Evolutionary conservation across 2,113 vertebrate genomes (phyloP), one percentile per base, ranked within the genome.

Genomic region (Nicator chloris): DNA sequence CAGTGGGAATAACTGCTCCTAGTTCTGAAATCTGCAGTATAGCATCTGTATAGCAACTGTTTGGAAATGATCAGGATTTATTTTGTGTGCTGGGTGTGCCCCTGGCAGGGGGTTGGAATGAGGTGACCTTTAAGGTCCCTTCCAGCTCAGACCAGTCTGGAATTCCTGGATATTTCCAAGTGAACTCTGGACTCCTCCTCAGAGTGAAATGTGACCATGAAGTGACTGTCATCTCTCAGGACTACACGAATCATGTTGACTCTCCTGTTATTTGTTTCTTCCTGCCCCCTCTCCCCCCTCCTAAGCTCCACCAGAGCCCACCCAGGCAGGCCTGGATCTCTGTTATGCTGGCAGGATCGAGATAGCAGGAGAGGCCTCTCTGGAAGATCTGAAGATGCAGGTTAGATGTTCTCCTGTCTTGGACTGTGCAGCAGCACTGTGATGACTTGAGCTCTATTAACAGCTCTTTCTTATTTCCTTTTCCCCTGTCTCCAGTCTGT

Each of bases 371-470:
- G 99, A 99, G 22, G 98, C 98, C 70, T 97, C 97, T 5, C 78
- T 99, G 95, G 97, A 97, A 22, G 99, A 99, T 37, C 97, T 99
- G 53, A 99, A 99, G 96, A 97, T 97, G 93, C 99, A 99, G 99
- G 99, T 99, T 96, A 92, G 97, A 65, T 92, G 77, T 60, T 89
- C 65, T 73, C 51, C 90, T 59, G 64, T 54, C 17, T 24, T 82
- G 56, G 69, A 61, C 16, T 23, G 21, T 78, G 66, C 44, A 57
- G 60, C 75, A 88, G 47, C 21, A 4, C 59, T 71, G 12, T 50
- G 61, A 73, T 95, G 81, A 70, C 79, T 54, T 44, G 86, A 95
- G 94, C 81, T 94, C 86, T 94, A 88, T 92, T 96, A 96, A 97
- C 51, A 37, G 86, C 12, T 89, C 83, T 93, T 39, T 95, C 95